phyloP scores from a whole-genome alignment of 2,888 invertebrate genomes.

The Selenia dentaria region DNA sequence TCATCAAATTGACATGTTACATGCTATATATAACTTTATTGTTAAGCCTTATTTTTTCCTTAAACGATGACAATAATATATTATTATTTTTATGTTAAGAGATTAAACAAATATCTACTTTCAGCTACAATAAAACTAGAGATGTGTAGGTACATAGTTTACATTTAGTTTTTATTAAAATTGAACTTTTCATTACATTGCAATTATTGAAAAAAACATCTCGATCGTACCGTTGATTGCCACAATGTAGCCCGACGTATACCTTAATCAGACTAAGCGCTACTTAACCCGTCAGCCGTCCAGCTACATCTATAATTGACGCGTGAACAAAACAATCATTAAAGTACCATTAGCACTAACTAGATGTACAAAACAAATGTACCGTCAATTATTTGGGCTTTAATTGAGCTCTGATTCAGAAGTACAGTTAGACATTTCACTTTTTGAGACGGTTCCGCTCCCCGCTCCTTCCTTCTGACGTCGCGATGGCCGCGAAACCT shows the following conservation, averaged over 20 bases:
- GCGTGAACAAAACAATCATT: conserved; percentile 15
- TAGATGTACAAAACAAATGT: conserved; percentile 8
- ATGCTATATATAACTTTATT: not conserved
- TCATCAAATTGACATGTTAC: too few species aligned
- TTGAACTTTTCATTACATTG: too few species aligned
- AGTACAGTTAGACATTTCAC: conserved; percentile 74
- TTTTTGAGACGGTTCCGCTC: conserved; percentile 64
- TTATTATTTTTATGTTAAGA: too few species aligned
- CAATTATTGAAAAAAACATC: too few species aligned
- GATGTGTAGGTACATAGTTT: too few species aligned
- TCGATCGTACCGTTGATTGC: not conserved
- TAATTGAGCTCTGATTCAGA: conserved; percentile 33
- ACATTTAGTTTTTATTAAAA: too few species aligned
- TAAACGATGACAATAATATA: too few species aligned
- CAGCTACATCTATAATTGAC: conserved; percentile 5
- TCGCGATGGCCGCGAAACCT: conserved; percentile 69
- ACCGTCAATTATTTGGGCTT: conserved; percentile 6
- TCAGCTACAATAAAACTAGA: too few species aligned
- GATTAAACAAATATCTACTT: too few species aligned
- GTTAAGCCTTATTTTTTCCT: not conserved
- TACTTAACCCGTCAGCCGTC: conserved; percentile 10
- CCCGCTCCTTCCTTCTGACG: conserved; percentile 33
- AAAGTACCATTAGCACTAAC: conserved; percentile 14
- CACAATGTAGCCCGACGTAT: not conserved
- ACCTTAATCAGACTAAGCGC: conserved; percentile 4